A percentile compares a stretch with the other conserved stretches of the same genome.
Conservation (phyloP, 2,797 vertebrate species). For the Iguana delicatissima region DNA sequence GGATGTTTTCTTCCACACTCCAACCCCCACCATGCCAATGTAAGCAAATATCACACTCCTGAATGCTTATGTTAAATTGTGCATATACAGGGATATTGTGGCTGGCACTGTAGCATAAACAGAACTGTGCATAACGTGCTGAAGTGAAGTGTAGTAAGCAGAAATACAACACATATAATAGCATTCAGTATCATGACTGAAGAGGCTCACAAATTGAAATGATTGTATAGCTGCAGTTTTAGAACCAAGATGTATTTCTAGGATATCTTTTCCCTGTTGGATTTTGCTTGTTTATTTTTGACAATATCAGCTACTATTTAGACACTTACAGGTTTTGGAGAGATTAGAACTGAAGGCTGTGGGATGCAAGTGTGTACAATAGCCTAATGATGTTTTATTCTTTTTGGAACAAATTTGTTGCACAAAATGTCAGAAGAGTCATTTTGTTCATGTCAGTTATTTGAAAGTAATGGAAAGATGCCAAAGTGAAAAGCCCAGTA, state of each 20-base stretch:
- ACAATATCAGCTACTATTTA: conserved; percentile 80
- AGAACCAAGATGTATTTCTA: conserved; percentile 66
- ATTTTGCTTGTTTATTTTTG: conserved; percentile 48
- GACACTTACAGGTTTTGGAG: conserved; percentile 81
- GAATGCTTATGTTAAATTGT: conserved; percentile 39
- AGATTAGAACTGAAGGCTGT: conserved; percentile 83
- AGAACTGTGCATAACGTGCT: conserved; percentile 27
- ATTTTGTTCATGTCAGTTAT: conserved; percentile 84
- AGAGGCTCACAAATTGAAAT: conserved; percentile 68
- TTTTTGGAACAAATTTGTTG: conserved; percentile 87
- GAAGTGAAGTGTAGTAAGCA: conserved; percentile 44
- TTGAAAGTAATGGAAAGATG: conserved; percentile 86
- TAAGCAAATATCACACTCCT: conserved; percentile 39
- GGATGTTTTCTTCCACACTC: background rate
- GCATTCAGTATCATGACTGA: conserved; percentile 60
- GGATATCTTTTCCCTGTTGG: conserved; percentile 60
- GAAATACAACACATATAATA: conserved; percentile 54
- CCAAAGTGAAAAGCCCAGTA: conserved; percentile 83
- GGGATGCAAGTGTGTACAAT: conserved; percentile 80
- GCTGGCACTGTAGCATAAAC: conserved; percentile 23
- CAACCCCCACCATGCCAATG: background rate
- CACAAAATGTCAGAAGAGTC: conserved; percentile 85
- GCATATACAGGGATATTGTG: conserved; percentile 30
- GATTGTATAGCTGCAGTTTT: conserved; percentile 42
- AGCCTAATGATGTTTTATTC: conserved; percentile 85